These are phyloP conservation scores for Poliocrania exsul DNA, from an alignment of 2,797 vertebrate genomes.

Conservation along the genomic window DNA sequence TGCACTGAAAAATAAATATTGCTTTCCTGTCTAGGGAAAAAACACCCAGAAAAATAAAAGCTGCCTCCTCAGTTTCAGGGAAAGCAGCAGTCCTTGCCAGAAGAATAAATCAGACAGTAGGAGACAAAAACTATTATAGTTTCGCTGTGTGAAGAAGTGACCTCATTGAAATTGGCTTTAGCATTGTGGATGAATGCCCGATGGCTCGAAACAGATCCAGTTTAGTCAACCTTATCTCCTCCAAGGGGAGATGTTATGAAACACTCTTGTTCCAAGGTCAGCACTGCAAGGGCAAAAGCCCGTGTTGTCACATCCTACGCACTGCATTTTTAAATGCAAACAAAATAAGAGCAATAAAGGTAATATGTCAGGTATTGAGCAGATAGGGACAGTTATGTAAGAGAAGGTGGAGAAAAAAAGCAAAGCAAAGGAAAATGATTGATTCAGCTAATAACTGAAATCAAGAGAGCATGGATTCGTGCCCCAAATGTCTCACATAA, in stretches of 20 bases:
- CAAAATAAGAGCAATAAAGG: background rate
- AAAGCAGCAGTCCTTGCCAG: conserved; percentile 36
- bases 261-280: conserved; percentile 32
- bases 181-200: conserved; percentile 53
- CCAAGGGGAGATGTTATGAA: conserved; percentile 47
- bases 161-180: conserved; percentile 61
- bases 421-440: background rate
- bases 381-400: background rate
- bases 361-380: background rate
- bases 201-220: conserved; percentile 60
- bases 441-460: background rate
- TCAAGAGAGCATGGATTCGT: background rate
- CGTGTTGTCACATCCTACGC: background rate
- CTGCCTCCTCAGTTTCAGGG: conserved; percentile 23
- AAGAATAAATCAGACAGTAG: conserved; percentile 70
- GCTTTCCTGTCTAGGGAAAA: background rate
- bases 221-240: conserved; percentile 59
- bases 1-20: background rate
- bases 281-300: conserved; percentile 39
- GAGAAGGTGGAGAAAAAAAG: background rate
- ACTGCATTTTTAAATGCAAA: background rate
- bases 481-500: background rate
- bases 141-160: conserved; percentile 47
- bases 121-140: conserved; percentile 67
- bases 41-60: background rate